Evolutionary conservation across 2,888 invertebrate genomes (phyloP), one percentile per base, ranked within the genome.

Genomic region (Myopa tessellatipennis): DNA sequence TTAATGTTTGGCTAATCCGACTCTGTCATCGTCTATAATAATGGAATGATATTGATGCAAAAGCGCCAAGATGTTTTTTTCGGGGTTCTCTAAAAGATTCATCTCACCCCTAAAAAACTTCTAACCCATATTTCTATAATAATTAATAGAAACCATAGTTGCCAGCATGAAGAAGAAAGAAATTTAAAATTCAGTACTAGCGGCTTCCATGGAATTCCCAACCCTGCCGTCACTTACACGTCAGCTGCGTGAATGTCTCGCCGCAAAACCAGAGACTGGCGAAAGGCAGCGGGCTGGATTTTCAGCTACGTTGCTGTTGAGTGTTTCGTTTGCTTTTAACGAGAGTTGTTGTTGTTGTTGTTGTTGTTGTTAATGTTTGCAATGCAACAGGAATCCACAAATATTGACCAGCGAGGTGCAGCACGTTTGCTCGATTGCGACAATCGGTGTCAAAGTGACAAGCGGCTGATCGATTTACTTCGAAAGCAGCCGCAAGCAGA

Each of bases 281-380:
- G 45, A 82, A 80, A 80, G 83, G n/a, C 83, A 84, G 82, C 82
- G 78, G 83, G 83, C 84, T 83, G 79, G 79, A 34, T 55, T 50
- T 55, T 26, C 26, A 40, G 55, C 74, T 61, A 38, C 38, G 18
- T 50, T 55, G n/a, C 60, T 61, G 45, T 58, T 73, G 18, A 71
- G 18, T 60, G 45, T 14, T 69, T 69, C 50, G 50, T 65, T 26
- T 26, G 34, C 65, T 65, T 26, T 36, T 3, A 68, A 45, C 16
- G 12, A 36, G 16, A 16, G 36, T 7, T 14, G 63, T 6, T 63
- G 14, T 67, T 26, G 26, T 26, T 26, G 63, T 65, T 26, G 36
- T 63, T 14, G 63, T 0, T 63, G 14, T 67, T n/a, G n/a, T n/a
- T n/a, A n/a, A n/a, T n/a, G n/a, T n/a, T n/a, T n/a, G 61, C 52